Evolutionary conservation across 2,797 vertebrate genomes (phyloP), one percentile per base, ranked within the genome.

Genomic region (Craterocephalus amniculus): DNA sequence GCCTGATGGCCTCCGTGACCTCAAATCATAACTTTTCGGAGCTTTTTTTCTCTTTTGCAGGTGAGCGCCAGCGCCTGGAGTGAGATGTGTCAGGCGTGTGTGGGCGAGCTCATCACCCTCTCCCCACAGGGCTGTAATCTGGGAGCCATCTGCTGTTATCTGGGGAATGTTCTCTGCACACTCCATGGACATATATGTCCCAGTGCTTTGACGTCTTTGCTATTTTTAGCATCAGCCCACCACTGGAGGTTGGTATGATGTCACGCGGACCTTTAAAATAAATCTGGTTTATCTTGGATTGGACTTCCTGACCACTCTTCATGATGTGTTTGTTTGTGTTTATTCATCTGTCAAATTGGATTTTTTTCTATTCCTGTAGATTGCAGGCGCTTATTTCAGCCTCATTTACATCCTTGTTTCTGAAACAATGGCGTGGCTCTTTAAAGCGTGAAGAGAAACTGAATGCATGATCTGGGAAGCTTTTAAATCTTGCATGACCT

Each of bases 121-220:
- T 63, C 80, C 70, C 52, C 67, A n/a, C 12, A 20, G 65, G 70
- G 84, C 77, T 63, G 65, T 66, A 81, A 90, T 93, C 90, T 81
- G 68, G 3, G 12, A 89, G 78, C 86, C 92, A 90, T 92, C 92
- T 91, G 87, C 77, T 69, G 70, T 88, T 86, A 93, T 94, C 90
- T 87, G 78, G 72, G 85, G 91, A 93, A 94, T 93, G 89, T 86
- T 83, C 76, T 70, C 27, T 35, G 16, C 84, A 88, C 88, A 81
- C 88, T 91, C 87, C 81, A 91, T 93, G 93, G 91, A 94, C 93
- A 93, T 94, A 92, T 93, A 94, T 94, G 94, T 90, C 89, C 88
- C 90, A 91, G 83, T 11, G 57, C 83, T 60, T 90, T 90, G 86
- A 91, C 86, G 66, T 92, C 89, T 83, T 54, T 34, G 62, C 87